Evolutionary conservation across 2,888 invertebrate species (phyloP), one percentile per base, ranked within the genome.

Genomic region (Quadroppia sp.): DNA sequence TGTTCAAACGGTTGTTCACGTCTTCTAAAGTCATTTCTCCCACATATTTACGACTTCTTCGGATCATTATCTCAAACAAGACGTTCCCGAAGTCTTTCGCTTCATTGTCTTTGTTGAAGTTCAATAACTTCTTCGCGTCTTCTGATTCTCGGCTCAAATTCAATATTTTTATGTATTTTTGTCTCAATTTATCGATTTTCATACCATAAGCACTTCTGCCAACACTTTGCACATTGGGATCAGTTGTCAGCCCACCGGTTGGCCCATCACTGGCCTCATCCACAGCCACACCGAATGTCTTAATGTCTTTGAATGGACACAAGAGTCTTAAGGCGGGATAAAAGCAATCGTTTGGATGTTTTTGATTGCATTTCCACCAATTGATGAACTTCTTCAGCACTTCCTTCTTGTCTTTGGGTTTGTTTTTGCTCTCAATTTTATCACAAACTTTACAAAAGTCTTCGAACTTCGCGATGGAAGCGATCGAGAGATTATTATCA

Each of bases 161-260:
- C 71, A 94, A 84, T 70, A 92, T 88, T 45, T 83, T 82, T n/a
- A 90, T 88, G 75, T 92, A 87, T 45, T 89, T 81, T 78, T 86
- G 87, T 0, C 89, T 90, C 75, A 96, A 85, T 77, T 88, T 87
- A 45, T 59, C 59, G 28, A 59, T 17, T 59, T 59, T 59, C 30
- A 59, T 9, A 2, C 59, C 59, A 15, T 59, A 59, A 13, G 59
- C 59, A 30, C 30, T 59, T 3, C 59, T 59, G 9, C 30, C 23
- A 59, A 28, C 59, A 4, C 17, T n/a, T 7, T 17, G 6, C 9
- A 36, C 36, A 36, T 9, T 9, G 36, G 36, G 4, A 36, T 36
- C 36, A 36, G 6, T 9, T 4, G 6, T 36, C 36, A 9, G 9
- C 36, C 15, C 48, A 36, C 6, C 36, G 23, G 2, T 6, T 2